phyloP scores from a whole-genome alignment of 2,797 vertebrate genomes.

The Cercopithecus petaurista region DNA sequence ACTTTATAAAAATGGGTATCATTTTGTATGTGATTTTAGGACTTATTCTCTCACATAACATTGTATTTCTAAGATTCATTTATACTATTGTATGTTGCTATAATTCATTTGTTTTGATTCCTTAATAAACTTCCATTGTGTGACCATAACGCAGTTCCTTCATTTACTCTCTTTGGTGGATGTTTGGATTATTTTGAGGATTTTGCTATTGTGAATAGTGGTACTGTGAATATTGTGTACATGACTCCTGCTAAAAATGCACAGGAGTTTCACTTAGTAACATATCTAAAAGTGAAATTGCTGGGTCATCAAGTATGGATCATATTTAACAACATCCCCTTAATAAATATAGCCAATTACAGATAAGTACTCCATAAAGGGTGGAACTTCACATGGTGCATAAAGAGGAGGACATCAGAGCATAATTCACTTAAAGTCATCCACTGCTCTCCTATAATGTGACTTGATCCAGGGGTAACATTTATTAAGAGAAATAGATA shows the following conservation, averaged over 20 bases:
- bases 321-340: constrained; percentile 1
- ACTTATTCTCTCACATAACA: constrained; percentile 1
- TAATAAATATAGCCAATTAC: constrained; percentile 26
- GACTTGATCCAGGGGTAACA: neutral
- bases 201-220: neutral
- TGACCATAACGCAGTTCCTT: neutral
- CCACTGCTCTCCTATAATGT: neutral
- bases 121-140: neutral
- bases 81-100: neutral
- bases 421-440: neutral
- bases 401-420: neutral
- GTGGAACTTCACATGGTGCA: neutral
- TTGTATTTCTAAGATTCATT: neutral
- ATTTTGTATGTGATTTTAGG: neutral
- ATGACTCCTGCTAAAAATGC: neutral
- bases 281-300: neutral
- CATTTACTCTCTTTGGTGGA: neutral
- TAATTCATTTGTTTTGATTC: neutral
- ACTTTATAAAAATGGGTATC: neutral
- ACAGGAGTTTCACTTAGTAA: neutral
- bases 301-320: neutral
- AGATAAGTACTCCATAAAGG: constrained; percentile 26
- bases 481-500: constrained; percentile 29
- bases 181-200: neutral
- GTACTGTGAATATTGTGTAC: neutral